Percentiles rank a stretch among this genome's conserved stretches.
Conservation (phyloP, 2,797 vertebrate genomes). For the Leptodactylus fallax region DNA sequence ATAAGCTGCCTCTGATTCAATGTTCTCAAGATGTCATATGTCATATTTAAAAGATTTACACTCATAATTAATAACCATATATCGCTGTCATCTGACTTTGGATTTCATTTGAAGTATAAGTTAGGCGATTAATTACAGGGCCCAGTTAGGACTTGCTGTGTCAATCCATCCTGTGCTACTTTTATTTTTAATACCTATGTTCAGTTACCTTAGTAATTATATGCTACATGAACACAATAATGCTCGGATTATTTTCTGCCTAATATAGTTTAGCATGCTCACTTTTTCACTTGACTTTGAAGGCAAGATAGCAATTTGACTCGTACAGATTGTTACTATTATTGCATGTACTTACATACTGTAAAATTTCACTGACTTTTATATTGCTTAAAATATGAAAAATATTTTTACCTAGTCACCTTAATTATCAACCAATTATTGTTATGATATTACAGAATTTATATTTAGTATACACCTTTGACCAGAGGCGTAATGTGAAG, state of each 20-base stretch:
- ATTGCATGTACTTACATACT: not conserved
- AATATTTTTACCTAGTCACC: not conserved
- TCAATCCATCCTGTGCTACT: conserved; percentile 19
- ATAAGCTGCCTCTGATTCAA: not conserved
- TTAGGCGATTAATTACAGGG: conserved; percentile 29
- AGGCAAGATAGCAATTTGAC: not conserved
- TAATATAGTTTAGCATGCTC: conserved; percentile 2
- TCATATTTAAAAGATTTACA: conserved; percentile 40
- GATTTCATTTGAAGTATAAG: conserved; percentile 42
- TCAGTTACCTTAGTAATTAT: conserved; percentile 30
- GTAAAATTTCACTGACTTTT: not conserved
- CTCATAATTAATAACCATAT: conserved; percentile 34
- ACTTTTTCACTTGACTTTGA: not conserved
- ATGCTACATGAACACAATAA: not conserved
- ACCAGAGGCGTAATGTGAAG: too few relatives aligned
- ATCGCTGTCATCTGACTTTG: not conserved
- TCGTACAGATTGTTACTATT: not conserved
- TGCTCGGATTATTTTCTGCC: not conserved
- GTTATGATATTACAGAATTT: too few relatives aligned
- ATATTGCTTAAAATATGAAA: not conserved
- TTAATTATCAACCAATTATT: not conserved
- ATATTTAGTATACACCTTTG: too few relatives aligned
- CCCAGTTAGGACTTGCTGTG: conserved; percentile 19
- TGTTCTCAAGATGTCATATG: conserved; percentile 7
- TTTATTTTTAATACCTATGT: conserved; percentile 2